Conservation (phyloP, 2,888 invertebrate species). For the Saturnia japonica region DNA sequence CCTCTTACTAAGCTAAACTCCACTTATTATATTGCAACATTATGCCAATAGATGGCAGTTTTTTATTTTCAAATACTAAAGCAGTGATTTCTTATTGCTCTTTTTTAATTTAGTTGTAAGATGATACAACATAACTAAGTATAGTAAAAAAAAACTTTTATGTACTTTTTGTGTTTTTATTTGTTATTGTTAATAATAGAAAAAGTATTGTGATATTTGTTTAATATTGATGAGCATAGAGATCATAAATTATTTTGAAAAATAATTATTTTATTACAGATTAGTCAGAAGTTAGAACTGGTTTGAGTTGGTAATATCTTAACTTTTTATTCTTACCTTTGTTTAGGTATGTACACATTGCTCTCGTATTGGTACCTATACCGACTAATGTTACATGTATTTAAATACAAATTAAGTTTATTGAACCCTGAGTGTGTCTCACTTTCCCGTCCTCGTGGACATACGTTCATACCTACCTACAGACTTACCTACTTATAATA, state of each 20-base stretch:
- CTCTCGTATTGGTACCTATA: no score
- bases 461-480: no score
- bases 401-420: not conserved
- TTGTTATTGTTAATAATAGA: not conserved
- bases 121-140: no score
- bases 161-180: not conserved
- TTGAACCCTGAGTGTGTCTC: not conserved
- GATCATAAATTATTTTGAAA: no score
- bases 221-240: no score
- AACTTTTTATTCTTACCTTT: not conserved
- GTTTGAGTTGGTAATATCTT: constrained; percentile 4
- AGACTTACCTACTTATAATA: no score
- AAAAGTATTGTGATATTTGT: not conserved
- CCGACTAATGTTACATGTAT: not conserved
- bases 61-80: not conserved
- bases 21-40: constrained; percentile 18
- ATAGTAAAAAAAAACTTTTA: not conserved
- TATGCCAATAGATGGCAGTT: constrained; percentile 35
- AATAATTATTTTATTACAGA: not conserved
- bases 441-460: no score
- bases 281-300: no score
- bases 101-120: no score
- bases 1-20: constrained; percentile 2
- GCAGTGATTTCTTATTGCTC: not conserved
- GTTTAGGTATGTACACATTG: no score